Conservation (phyloP, 2,888 invertebrate species). For the Morpho helenor region DNA sequence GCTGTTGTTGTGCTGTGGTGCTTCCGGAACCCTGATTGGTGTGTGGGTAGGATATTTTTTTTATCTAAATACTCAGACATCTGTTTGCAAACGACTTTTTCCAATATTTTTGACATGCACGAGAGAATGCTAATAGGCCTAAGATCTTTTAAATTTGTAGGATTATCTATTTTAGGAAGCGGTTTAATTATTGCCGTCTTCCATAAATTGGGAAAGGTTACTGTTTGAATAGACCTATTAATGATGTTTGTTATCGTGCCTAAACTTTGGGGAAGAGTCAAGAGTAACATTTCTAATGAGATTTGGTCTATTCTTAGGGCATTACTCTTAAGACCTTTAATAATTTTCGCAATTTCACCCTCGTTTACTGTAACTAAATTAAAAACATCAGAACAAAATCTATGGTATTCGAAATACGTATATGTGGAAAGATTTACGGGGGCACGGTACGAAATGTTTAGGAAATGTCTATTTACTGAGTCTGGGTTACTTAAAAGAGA, state of each 20-base stretch:
- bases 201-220: not conserved
- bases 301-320: conserved; percentile 8
- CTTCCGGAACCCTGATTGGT: not conserved
- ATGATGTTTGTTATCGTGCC: not conserved
- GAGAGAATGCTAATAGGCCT: not conserved
- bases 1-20: not conserved
- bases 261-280: not conserved
- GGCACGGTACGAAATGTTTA: not conserved
- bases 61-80: not conserved
- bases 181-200: not conserved
- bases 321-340: conserved; percentile 7
- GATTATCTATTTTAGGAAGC: not conserved
- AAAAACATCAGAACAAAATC: not conserved
- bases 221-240: not conserved
- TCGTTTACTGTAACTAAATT: not conserved
- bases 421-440: not conserved
- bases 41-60: not conserved
- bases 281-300: conserved; percentile 4
- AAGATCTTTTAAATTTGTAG: not conserved
- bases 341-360: conserved; percentile 1
- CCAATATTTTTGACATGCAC: not conserved
- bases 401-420: not conserved
- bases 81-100: not conserved
- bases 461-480: not conserved
- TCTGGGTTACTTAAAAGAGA: not conserved